These are phyloP conservation scores for Peromyscus melanophrys DNA, from an alignment of 2,797 vertebrate species.

Conservation along the genomic window DNA sequence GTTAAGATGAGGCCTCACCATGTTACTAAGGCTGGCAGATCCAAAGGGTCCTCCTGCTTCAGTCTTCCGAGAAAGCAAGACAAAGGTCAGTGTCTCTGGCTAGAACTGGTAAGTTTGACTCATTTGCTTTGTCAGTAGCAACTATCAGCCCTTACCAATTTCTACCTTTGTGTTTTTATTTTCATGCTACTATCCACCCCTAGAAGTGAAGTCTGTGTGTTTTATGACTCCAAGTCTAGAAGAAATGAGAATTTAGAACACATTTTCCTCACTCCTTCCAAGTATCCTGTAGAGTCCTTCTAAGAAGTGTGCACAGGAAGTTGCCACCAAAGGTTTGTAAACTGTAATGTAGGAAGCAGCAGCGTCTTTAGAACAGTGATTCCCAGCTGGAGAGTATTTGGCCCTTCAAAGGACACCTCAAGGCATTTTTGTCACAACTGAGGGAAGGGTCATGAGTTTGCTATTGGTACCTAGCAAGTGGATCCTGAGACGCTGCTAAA, in stretches of 20 bases:
- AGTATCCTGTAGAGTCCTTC: background rate
- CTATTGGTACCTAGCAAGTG: background rate
- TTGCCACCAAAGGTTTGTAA: background rate
- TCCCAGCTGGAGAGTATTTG: slow-evolving; percentile 16
- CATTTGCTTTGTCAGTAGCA: background rate
- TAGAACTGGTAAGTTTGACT: slow-evolving; percentile 42
- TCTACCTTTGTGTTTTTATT: background rate
- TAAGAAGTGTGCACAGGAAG: background rate
- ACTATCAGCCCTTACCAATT: slow-evolving; percentile 1
- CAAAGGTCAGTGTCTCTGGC: background rate
- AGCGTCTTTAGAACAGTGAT: background rate
- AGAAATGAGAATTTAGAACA: slow-evolving; percentile 11
- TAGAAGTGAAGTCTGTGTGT: slow-evolving; percentile 31
- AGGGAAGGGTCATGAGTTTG: background rate
- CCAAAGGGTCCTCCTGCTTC: background rate
- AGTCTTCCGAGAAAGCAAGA: background rate
- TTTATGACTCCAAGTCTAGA: background rate
- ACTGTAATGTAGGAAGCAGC: slow-evolving; percentile 12
- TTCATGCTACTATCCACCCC: background rate
- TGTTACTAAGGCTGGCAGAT: background rate
- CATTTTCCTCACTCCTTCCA: background rate
- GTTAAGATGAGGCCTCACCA: background rate
- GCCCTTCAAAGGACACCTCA: background rate
- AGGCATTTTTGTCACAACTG: slow-evolving; percentile 10
- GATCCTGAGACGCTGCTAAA: background rate